phyloP scores from a whole-genome alignment of 1,140 invertebrate genomes.

The Plodia interpunctella region DNA sequence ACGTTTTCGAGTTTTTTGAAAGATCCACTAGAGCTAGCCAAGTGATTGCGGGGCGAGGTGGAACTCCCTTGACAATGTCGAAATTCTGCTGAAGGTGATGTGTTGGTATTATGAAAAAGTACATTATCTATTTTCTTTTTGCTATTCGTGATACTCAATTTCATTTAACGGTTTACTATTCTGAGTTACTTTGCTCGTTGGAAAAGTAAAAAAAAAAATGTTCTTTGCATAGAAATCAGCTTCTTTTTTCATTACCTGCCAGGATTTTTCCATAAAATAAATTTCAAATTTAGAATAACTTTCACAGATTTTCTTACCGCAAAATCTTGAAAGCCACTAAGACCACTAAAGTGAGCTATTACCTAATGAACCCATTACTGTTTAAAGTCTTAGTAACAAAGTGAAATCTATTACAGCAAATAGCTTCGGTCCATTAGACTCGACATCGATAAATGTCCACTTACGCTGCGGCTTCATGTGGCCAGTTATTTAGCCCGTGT shows the following conservation, averaged over 20 bases:
- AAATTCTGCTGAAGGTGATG: too few relatives aligned
- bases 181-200: too few relatives aligned
- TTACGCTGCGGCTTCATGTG: not conserved
- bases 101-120: not conserved
- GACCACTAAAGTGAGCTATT: not conserved
- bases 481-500: not conserved
- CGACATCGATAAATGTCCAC: slow-evolving; percentile 42
- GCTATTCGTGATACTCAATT: not conserved
- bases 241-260: too few relatives aligned
- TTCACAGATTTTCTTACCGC: not conserved
- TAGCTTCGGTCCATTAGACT: slow-evolving; percentile 47
- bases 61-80: too few relatives aligned
- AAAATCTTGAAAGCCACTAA: not conserved
- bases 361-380: slow-evolving; percentile 40
- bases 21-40: too few relatives aligned
- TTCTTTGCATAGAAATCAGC: too few relatives aligned
- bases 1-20: too few relatives aligned
- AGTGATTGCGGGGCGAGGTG: too few relatives aligned
- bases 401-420: slow-evolving; percentile 55
- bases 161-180: too few relatives aligned
- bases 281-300: not conserved
- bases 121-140: too few relatives aligned
- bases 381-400: slow-evolving; percentile 49
- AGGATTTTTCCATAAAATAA: too few relatives aligned
- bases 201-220: too few relatives aligned